Percentiles rank a stretch among this genome's conserved stretches.
These are phyloP conservation scores for Apoda limacodes DNA, from an alignment of 2,888 invertebrate species.

Conservation along the genomic window DNA sequence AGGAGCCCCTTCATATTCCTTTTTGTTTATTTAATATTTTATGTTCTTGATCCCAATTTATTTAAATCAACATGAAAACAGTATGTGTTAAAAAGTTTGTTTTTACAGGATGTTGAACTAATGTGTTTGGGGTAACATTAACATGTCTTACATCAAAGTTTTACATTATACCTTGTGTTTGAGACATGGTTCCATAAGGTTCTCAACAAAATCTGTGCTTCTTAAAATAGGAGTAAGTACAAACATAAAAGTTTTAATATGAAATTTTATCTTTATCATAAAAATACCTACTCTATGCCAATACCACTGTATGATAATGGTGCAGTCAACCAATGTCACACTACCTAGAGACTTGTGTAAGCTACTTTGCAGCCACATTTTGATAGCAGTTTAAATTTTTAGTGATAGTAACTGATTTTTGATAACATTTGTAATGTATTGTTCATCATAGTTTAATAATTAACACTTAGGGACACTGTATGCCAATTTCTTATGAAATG, in stretches of 20 bases:
- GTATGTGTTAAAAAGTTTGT: slow-evolving; percentile 6
- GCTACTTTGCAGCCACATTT: no score
- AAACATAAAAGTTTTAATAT: no score
- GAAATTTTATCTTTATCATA: slow-evolving; percentile 1
- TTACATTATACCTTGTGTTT: slow-evolving; percentile 50
- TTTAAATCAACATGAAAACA: background rate
- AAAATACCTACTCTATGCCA: no score
- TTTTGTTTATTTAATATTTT: slow-evolving; percentile 3
- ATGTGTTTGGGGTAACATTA: slow-evolving; percentile 18
- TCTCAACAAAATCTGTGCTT: slow-evolving; percentile 39
- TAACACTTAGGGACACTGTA: no score
- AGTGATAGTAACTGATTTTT: no score
- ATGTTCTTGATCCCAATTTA: slow-evolving; percentile 1
- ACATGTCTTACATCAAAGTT: slow-evolving; percentile 54
- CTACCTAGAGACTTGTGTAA: no score
- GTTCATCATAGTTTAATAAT: no score
- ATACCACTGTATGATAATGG: no score
- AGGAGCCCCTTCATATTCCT: slow-evolving; percentile 10
- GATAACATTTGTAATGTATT: no score
- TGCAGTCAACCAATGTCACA: no score
- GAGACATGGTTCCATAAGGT: slow-evolving; percentile 36
- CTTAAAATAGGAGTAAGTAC: slow-evolving; percentile 23
- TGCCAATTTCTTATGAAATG: no score
- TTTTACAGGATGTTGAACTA: slow-evolving; percentile 50
- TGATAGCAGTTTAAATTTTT: no score